Evolutionary conservation across 2,888 invertebrate species (phyloP).

Genomic region (Hydrotaea diabolus): DNA sequence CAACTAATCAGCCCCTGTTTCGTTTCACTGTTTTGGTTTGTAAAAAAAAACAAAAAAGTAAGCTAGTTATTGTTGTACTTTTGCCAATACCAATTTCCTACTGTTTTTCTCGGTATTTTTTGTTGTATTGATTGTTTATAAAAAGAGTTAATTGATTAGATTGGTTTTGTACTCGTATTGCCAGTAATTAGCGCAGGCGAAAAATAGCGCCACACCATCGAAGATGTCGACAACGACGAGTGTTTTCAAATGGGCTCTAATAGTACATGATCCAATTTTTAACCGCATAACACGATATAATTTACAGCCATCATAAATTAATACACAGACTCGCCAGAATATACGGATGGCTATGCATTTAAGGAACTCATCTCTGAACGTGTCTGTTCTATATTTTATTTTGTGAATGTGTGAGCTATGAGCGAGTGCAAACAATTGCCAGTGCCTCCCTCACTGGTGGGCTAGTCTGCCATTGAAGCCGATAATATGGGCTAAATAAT

Average conservation of each 20-base stretch:
- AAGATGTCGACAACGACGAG: neutral
- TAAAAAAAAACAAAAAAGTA: too few relatives aligned
- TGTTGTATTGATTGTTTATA: too few relatives aligned
- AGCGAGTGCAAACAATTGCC: neutral
- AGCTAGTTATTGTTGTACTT: neutral
- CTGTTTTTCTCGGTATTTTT: constrained; percentile 9
- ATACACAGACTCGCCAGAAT: neutral
- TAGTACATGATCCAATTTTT: constrained; percentile 28
- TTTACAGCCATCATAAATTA: constrained; percentile 31
- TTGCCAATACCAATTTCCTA: neutral
- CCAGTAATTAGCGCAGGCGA: constrained; percentile 35
- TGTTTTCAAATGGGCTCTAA: neutral
- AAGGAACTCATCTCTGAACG: neutral
- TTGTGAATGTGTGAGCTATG: too few relatives aligned
- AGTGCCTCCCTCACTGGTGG: neutral
- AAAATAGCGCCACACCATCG: constrained; percentile 33
- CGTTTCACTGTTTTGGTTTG: neutral
- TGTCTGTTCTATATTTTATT: neutral
- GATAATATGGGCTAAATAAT: constrained; percentile 9
- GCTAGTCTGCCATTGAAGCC: neutral
- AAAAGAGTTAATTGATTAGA: constrained; percentile 39
- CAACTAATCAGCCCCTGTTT: constrained; percentile 16
- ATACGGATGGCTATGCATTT: neutral
- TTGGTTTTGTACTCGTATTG: constrained; percentile 24
- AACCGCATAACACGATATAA: constrained; percentile 28